These are phyloP conservation scores for Resseliella maxima DNA, from an alignment of 2,888 invertebrate species.

Conservation along the genomic window DNA sequence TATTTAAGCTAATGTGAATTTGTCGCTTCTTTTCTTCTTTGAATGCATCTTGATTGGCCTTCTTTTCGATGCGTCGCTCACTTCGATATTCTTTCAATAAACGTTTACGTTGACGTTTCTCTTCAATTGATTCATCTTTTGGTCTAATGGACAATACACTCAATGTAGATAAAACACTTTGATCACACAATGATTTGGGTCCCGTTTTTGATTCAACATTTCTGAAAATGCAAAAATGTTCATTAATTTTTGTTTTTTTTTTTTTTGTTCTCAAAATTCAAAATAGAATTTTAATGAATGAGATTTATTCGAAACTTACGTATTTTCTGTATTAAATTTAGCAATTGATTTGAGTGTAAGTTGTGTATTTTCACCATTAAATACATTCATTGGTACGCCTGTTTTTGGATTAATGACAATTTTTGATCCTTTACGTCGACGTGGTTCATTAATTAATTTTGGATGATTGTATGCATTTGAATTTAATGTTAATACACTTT, in stretches of 20 bases:
- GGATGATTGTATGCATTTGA: slow-evolving; percentile 95
- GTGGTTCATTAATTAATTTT: slow-evolving; percentile 82
- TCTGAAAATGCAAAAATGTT: not conserved
- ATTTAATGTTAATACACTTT: slow-evolving; percentile 89
- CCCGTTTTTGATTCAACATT: slow-evolving; percentile 60
- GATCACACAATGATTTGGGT: slow-evolving; percentile 71
- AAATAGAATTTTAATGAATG: not conserved
- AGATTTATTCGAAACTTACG: slow-evolving; percentile 55
- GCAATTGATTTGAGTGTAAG: slow-evolving; percentile 78
- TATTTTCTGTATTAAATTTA: slow-evolving; percentile 71
- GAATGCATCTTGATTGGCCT: slow-evolving; percentile 83
- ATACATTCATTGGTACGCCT: slow-evolving; percentile 78
- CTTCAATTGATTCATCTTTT: slow-evolving; percentile 82
- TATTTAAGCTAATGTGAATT: slow-evolving; percentile 81
- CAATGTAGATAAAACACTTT: slow-evolving; percentile 76
- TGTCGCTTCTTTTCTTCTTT: slow-evolving; percentile 87
- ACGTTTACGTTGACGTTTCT: slow-evolving; percentile 81
- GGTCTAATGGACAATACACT: slow-evolving; percentile 77
- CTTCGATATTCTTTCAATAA: slow-evolving; percentile 81
- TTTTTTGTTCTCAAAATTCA: not conserved
- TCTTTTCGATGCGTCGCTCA: slow-evolving; percentile 84
- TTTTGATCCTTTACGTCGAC: slow-evolving; percentile 70
- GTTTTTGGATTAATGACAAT: slow-evolving; percentile 79
- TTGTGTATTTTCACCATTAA: slow-evolving; percentile 72
- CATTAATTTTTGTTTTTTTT: not conserved